These are phyloP conservation scores for Dolichoris vasculosae DNA, from an alignment of 1,140 invertebrate genomes.

Conservation along the genomic window DNA sequence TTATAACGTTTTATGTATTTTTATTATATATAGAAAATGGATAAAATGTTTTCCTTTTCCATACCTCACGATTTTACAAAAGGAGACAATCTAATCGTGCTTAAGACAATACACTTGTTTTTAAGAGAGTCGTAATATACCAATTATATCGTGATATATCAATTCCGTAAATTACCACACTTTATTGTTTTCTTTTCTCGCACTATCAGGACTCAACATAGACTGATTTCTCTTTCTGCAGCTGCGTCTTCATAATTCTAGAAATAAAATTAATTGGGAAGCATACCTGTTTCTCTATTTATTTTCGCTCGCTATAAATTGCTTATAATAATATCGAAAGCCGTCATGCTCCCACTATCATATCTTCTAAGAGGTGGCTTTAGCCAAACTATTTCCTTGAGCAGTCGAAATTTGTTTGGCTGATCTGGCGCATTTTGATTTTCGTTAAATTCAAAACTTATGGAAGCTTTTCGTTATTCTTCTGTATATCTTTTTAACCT, in stretches of 20 bases:
- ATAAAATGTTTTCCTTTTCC: conserved; percentile 7
- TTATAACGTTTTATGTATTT: too few species aligned
- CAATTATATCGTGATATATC: too few species aligned
- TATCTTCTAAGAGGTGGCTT: background rate
- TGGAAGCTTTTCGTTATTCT: background rate
- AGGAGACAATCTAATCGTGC: conserved; percentile 31
- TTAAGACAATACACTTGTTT: background rate
- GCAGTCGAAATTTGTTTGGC: background rate
- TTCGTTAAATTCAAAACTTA: background rate
- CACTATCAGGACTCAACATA: background rate
- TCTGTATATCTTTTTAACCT: background rate
- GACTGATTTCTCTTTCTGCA: background rate
- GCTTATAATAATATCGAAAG: background rate
- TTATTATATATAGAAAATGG: too few species aligned
- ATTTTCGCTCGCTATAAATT: background rate
- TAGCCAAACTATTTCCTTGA: background rate
- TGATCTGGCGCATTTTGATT: too few species aligned
- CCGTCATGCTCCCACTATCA: too few species aligned
- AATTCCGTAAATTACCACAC: conserved; percentile 4
- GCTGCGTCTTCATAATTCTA: conserved; percentile 9
- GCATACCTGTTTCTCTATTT: conserved; percentile 41
- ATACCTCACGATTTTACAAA: conserved; percentile 21
- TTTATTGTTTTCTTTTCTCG: background rate
- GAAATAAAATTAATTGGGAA: conserved; percentile 38
- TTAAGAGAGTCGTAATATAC: background rate